These are phyloP conservation scores for Synanthedon formicaeformis DNA, from an alignment of 2,888 invertebrate genomes.

Conservation along the genomic window DNA sequence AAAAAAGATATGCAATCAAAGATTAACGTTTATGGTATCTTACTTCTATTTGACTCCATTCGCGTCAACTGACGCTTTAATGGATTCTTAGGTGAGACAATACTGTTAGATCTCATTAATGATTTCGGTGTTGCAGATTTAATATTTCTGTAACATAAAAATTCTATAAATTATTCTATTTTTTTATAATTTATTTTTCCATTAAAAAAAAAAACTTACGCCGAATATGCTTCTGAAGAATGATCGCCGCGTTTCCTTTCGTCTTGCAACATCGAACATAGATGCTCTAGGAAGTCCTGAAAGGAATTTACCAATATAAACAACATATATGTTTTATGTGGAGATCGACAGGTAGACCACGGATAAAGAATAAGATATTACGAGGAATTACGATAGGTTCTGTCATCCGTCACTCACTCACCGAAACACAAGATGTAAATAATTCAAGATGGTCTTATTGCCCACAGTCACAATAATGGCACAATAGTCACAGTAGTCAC, in stretches of 20 bases:
- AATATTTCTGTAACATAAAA: slow-evolving; percentile 50
- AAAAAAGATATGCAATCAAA: neutral
- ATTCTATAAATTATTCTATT: neutral
- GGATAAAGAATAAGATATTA: too few species aligned
- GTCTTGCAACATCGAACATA: slow-evolving; percentile 45
- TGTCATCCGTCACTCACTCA: too few species aligned
- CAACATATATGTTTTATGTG: too few species aligned
- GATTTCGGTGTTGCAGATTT: slow-evolving; percentile 85
- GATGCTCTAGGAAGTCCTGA: slow-evolving; percentile 52
- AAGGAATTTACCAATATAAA: neutral
- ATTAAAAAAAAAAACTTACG: slow-evolving; percentile 12
- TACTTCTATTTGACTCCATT: slow-evolving; percentile 37
- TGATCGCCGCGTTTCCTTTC: slow-evolving; percentile 35
- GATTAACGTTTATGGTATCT: slow-evolving; percentile 10
- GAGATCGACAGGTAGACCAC: too few species aligned
- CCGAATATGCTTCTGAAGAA: slow-evolving; percentile 21
- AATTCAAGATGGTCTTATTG: too few species aligned
- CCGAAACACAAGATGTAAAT: too few species aligned
- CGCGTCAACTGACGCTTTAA: slow-evolving; percentile 50
- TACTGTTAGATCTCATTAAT: slow-evolving; percentile 88
- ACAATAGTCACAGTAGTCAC: too few species aligned
- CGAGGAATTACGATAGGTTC: too few species aligned
- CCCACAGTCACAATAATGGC: too few species aligned
- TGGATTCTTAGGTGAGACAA: slow-evolving; percentile 41
- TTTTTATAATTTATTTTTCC: neutral